Percentiles rank a stretch among this genome's conserved stretches.
These are phyloP conservation scores for Yponomeuta cagnagella DNA, from an alignment of 2,888 invertebrate genomes.

Conservation along the genomic window DNA sequence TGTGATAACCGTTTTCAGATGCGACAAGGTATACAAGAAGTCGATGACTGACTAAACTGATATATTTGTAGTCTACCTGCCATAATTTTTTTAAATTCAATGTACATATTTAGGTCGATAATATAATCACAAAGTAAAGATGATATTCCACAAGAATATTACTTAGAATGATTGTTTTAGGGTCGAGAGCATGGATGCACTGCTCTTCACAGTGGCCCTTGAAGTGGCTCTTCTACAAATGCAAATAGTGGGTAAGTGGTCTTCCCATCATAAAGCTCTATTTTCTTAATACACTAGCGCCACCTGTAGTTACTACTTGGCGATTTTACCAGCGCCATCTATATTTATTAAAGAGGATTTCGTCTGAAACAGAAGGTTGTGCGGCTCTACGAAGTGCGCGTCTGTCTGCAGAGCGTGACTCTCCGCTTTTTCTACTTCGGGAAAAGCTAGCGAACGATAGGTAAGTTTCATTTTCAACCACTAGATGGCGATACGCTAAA, in stretches of 20 bases:
- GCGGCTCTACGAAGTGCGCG: constrained; percentile 34
- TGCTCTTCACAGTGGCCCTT: constrained; percentile 52
- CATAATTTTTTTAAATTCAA: no score
- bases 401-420: constrained; percentile 18
- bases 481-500: constrained; percentile 39
- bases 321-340: constrained; percentile 37
- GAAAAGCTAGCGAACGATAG: constrained; percentile 48
- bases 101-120: no score
- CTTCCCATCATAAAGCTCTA: not conserved
- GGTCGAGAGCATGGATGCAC: constrained; percentile 46
- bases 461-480: constrained; percentile 27
- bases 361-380: constrained; percentile 40
- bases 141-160: no score
- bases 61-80: no score
- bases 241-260: constrained; percentile 47
- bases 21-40: no score
- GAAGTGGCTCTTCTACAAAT: constrained; percentile 58
- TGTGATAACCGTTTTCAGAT: no score
- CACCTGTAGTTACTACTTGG: not conserved
- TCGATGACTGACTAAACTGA: no score
- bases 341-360: not conserved
- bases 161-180: constrained; percentile 23
- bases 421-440: constrained; percentile 30
- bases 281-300: not conserved
- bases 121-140: no score